A percentile compares a stretch with the other conserved stretches of the same genome.
These are phyloP conservation scores for Crocallis elinguaria DNA, from an alignment of 2,888 invertebrate genomes.

Conservation along the genomic window DNA sequence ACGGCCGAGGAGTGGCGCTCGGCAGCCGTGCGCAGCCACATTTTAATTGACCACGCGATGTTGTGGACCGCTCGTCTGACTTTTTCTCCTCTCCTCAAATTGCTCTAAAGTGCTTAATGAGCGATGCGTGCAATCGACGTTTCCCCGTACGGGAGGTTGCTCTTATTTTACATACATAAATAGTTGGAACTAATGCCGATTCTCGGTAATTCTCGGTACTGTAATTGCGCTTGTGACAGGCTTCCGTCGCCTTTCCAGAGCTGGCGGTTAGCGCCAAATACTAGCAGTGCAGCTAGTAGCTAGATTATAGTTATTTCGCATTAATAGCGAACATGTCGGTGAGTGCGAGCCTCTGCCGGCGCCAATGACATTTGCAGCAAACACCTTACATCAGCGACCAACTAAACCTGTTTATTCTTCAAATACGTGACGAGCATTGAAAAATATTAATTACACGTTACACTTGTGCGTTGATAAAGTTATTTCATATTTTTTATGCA, in stretches of 20 bases:
- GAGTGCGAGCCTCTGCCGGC: conserved; percentile 68
- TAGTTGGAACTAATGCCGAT: conserved; percentile 84
- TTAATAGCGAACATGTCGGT: conserved; percentile 76
- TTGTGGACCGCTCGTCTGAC: conserved; percentile 73
- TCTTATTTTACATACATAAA: conserved; percentile 84
- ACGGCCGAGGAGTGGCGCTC: conserved; percentile 48
- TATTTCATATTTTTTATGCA: not conserved
- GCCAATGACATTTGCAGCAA: conserved; percentile 68
- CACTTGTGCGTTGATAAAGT: not conserved
- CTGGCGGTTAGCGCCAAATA: conserved; percentile 72
- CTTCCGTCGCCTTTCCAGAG: conserved; percentile 80
- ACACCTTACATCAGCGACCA: conserved; percentile 43
- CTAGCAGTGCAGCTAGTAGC: conserved; percentile 50
- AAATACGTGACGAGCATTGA: conserved; percentile 42
- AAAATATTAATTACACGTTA: conserved; percentile 8
- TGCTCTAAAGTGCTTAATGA: conserved; percentile 85
- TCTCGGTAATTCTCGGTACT: conserved; percentile 83
- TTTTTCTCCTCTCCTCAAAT: conserved; percentile 82
- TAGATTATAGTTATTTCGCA: conserved; percentile 81
- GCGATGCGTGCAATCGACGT: conserved; percentile 83
- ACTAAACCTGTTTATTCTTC: conserved; percentile 41
- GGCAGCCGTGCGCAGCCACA: conserved; percentile 71
- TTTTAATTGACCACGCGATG: conserved; percentile 85
- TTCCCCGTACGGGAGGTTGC: conserved; percentile 80
- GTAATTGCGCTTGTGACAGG: conserved; percentile 83